Evolutionary conservation across 2,888 invertebrate genomes (phyloP).

Genomic region (Dryobotodes eremita): DNA sequence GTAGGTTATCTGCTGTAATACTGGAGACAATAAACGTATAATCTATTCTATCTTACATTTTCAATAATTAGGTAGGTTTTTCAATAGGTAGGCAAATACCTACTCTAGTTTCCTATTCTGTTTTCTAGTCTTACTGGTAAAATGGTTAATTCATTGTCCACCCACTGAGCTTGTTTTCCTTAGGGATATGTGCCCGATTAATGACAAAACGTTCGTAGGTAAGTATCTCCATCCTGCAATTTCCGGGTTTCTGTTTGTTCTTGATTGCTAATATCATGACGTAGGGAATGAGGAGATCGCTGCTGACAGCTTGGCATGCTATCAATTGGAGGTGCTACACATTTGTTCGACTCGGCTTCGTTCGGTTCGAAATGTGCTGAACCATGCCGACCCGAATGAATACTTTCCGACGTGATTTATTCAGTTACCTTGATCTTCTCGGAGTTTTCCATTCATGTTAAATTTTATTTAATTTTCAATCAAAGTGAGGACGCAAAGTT

Average conservation of each 20-base stretch:
- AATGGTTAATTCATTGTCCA: background rate
- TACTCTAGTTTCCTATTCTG: background rate
- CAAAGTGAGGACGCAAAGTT: background rate
- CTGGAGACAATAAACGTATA: too few relatives aligned
- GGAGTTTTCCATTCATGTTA: background rate
- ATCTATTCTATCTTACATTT: too few relatives aligned
- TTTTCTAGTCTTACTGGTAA: background rate
- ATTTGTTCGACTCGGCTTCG: too few relatives aligned
- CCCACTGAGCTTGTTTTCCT: background rate
- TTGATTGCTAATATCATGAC: background rate
- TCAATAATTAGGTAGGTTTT: too few relatives aligned
- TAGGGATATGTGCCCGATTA: background rate
- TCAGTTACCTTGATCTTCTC: constrained; percentile 13
- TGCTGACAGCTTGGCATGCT: background rate
- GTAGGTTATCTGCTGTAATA: too few relatives aligned
- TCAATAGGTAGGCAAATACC: too few relatives aligned
- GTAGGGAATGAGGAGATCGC: background rate
- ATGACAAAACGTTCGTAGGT: background rate
- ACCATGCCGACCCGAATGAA: too few relatives aligned
- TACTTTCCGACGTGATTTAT: background rate
- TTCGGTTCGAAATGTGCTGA: too few relatives aligned
- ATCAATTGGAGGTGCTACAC: background rate
- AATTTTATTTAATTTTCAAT: constrained; percentile 10
- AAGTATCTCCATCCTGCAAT: background rate
- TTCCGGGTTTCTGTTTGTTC: background rate